Evolutionary conservation across 2,113 vertebrate species (phyloP).

Genomic region (Actinemys pallida): DNA sequence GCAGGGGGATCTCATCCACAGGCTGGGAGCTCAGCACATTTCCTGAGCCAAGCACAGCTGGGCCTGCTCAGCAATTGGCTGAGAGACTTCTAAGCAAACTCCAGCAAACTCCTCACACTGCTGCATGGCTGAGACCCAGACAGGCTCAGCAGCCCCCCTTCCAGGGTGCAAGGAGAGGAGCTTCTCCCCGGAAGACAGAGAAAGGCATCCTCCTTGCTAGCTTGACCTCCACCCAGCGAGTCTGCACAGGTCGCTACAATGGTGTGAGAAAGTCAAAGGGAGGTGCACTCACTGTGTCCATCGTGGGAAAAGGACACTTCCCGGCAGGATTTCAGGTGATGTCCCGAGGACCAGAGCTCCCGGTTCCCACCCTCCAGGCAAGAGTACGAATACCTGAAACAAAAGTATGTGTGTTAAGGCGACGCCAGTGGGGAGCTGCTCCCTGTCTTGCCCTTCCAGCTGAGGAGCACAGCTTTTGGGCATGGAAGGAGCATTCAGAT

Average conservation of each 20-base stretch:
- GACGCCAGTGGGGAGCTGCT: too few relatives aligned
- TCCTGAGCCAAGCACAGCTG: neutral
- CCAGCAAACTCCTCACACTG: neutral
- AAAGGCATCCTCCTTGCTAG: neutral
- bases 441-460: neutral
- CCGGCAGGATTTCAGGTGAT: constrained; percentile 95
- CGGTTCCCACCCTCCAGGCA: constrained; percentile 88
- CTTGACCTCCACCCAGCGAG: neutral
- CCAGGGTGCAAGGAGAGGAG: neutral
- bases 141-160: neutral
- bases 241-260: neutral
- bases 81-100: neutral
- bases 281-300: constrained; percentile 83
- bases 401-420: neutral
- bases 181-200: neutral
- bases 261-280: rapidly evolving
- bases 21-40: neutral
- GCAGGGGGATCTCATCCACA: neutral
- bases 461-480: neutral
- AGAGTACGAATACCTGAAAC: constrained; percentile 87
- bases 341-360: constrained; percentile 97
- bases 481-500: neutral
- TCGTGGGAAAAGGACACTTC: constrained; percentile 89
- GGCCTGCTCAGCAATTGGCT: neutral
- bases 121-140: neutral